These are phyloP conservation scores for Embiotoca jacksoni DNA, from an alignment of 2,113 vertebrate genomes.

Conservation along the genomic window DNA sequence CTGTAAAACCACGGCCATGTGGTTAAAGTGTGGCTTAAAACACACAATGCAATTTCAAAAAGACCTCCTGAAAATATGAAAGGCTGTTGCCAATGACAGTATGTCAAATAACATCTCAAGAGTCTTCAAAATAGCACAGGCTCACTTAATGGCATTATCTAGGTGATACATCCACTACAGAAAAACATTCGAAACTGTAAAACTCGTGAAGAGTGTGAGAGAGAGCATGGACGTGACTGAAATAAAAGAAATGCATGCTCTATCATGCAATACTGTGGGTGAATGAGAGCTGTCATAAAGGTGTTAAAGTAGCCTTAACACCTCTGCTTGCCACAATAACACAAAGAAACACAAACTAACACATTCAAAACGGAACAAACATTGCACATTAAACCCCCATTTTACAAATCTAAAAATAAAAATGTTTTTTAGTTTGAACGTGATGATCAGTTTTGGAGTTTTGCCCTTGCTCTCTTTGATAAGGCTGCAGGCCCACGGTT, in stretches of 20 bases:
- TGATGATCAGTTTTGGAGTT: too few species aligned
- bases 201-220: not conserved
- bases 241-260: constrained; percentile 6
- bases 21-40: not conserved
- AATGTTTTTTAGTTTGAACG: too few species aligned
- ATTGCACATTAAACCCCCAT: too few species aligned
- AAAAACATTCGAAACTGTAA: constrained; percentile 8
- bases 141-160: constrained; percentile 2
- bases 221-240: not conserved
- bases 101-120: constrained; percentile 3
- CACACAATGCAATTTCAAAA: too few species aligned
- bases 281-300: constrained; percentile 19
- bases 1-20: not conserved
- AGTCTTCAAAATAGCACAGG: not conserved
- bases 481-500: too few species aligned
- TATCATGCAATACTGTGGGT: constrained; percentile 3
- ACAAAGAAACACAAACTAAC: not conserved
- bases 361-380: too few species aligned
- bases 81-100: not conserved
- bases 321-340: constrained; percentile 27
- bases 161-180: not conserved
- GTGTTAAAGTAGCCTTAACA: constrained; percentile 33
- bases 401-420: too few species aligned
- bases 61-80: not conserved
- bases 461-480: too few species aligned